Evolutionary conservation across 1,140 invertebrate genomes (phyloP).

Genomic region (Araneus ventricosus): DNA sequence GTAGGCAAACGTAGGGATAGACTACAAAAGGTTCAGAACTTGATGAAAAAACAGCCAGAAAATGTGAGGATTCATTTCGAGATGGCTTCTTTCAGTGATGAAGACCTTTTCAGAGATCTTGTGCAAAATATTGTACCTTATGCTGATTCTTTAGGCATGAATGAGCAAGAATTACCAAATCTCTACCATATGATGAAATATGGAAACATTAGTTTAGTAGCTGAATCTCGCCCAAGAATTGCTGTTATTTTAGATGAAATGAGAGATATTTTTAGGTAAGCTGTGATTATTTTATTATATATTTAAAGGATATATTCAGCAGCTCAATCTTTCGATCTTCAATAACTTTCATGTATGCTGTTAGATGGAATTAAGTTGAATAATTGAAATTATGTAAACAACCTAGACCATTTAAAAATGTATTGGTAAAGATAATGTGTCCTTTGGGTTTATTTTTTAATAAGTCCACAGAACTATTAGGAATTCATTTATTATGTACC

Average conservation of each 20-base stretch:
- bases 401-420: no score
- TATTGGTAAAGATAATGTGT: no score
- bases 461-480: no score
- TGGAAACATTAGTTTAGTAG: slow-evolving; percentile 87
- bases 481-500: no score
- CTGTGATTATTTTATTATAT: background rate
- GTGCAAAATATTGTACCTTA: slow-evolving; percentile 86
- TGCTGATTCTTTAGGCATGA: slow-evolving; percentile 93
- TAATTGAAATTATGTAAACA: no score
- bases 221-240: slow-evolving; percentile 89
- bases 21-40: slow-evolving; percentile 85
- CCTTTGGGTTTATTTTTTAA: no score
- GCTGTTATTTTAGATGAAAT: slow-evolving; percentile 91
- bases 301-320: background rate
- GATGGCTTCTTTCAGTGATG: slow-evolving; percentile 91
- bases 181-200: slow-evolving; percentile 85
- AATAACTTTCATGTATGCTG: no score
- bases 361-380: no score
- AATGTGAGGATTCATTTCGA: slow-evolving; percentile 90
- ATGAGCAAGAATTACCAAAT: slow-evolving; percentile 92
- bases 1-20: slow-evolving; percentile 84
- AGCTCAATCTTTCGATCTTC: background rate
- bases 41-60: slow-evolving; percentile 84
- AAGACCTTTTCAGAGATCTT: slow-evolving; percentile 85
- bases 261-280: slow-evolving; percentile 85